Evolutionary conservation across 2,797 vertebrate genomes (phyloP).

Genomic region (Rhinophrynus dorsalis): DNA sequence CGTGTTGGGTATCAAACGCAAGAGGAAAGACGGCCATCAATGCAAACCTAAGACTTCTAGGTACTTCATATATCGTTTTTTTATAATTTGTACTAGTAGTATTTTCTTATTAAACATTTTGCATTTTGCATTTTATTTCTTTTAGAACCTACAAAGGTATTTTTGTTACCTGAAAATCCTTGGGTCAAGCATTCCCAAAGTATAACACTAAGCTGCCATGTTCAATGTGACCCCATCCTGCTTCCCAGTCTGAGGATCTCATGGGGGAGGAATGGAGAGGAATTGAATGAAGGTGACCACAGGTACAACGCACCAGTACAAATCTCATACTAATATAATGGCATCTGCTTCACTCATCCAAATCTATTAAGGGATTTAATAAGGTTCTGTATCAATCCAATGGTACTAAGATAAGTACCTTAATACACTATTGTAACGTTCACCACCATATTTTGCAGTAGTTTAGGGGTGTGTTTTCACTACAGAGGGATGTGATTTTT

Average conservation of each 20-base stretch:
- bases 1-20: constrained; percentile 82
- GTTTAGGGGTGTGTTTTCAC: too few relatives aligned
- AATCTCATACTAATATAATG: too few relatives aligned
- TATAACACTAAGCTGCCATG: constrained; percentile 81
- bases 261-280: constrained; percentile 76
- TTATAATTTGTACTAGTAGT: too few relatives aligned
- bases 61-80: constrained; percentile 59
- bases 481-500: too few relatives aligned
- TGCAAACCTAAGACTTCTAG: constrained; percentile 83
- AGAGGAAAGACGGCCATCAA: constrained; percentile 79
- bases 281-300: not conserved
- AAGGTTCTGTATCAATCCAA: too few relatives aligned
- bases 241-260: constrained; percentile 79
- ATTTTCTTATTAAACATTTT: too few relatives aligned
- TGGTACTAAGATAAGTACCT: too few relatives aligned
- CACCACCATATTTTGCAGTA: too few relatives aligned
- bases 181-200: constrained; percentile 75
- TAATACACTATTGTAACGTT: too few relatives aligned
- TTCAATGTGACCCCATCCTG: constrained; percentile 82
- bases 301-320: constrained; percentile 27
- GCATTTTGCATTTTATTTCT: too few relatives aligned
- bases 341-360: too few relatives aligned
- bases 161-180: constrained; percentile 73
- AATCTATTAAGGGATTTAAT: too few relatives aligned
- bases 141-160: constrained; percentile 74